Base-by-base conservation (phyloP, 2,113 vertebrate genomes). In the Pterocles burchelli region DNA sequence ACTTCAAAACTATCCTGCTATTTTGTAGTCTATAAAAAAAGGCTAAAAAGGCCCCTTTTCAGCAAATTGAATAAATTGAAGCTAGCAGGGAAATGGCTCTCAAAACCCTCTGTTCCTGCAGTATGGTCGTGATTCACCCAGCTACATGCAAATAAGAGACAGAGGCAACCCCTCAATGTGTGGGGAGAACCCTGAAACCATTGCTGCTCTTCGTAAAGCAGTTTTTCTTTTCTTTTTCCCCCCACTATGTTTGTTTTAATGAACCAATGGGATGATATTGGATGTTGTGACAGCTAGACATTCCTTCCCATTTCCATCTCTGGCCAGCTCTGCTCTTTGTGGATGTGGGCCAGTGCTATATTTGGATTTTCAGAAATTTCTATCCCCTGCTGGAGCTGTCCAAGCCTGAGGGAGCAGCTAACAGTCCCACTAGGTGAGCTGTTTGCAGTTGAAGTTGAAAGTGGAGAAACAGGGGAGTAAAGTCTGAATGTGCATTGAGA, bases 1-100 rank as follows among this genome's bases (percentile, higher is more conserved):
- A 89, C 66, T 89, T 93, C 66, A 74, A 94, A 94, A 82, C 70
- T 78, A 72, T 78, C 49, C 41, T 75, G 74, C 61, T 94, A 58
- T 91, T 91, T 93, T 91, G 34, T 25, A 93, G 88, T 75, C 52
- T 78, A 62, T 62, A 79, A 90, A 88, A 89, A 92, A 77, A 36
- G 34, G 19, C n/a, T 29, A 17, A 58, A 72, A 80, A 85, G 28
- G 33, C 19, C 11, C 5, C 24, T 80, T 52, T 75, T 71, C 67
- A 76, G 24, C 46, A 89, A 90, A 89, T 55, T 49, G 28, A 59
- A 54, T 51, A 80, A 68, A 81, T 22, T 52, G 33, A 89, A 67
- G 29, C 38, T 62, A 51, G 26, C 43, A 65, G 59, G 43, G 72
- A 67, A 73, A 83, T 29, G 24, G n/a, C 46, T 55, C 33, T 51